Conservation (phyloP, 2,113 vertebrate species). For the Neogobius melanostomus region DNA sequence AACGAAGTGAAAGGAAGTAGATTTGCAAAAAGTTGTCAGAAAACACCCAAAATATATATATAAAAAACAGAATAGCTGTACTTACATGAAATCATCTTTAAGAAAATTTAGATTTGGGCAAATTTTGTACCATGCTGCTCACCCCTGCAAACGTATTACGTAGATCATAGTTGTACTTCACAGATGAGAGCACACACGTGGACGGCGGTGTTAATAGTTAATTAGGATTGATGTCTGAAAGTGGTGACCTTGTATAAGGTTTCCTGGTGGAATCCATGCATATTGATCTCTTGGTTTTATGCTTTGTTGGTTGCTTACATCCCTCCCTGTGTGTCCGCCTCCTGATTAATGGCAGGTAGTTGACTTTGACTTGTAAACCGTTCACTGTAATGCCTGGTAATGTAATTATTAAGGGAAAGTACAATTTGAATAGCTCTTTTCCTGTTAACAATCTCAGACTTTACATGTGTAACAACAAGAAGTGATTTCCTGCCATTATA, state of each 20-base stretch:
- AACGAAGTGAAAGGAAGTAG: no score
- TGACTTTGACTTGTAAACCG: conserved; percentile 6
- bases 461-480: background rate
- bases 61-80: no score
- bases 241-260: conserved; percentile 74
- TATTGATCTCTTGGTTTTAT: conserved; percentile 72
- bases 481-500: conserved; percentile 4
- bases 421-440: background rate
- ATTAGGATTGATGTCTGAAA: conserved; percentile 77
- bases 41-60: no score
- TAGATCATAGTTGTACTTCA: background rate
- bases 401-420: background rate
- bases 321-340: conserved; percentile 22
- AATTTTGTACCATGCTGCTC: conserved; percentile 5
- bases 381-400: background rate
- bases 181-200: conserved; percentile 37
- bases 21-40: no score
- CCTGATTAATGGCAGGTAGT: conserved; percentile 44
- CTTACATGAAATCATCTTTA: no score
- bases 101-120: no score
- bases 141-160: conserved; percentile 21
- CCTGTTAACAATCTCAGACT: background rate
- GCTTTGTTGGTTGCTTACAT: conserved; percentile 60
- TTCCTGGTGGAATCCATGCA: conserved; percentile 71
- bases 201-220: conserved; percentile 73